Evolutionary conservation across 37 sponge, comb jelly and placozoan species (phyloP).

Genomic region (Bolinopsis microptera): DNA sequence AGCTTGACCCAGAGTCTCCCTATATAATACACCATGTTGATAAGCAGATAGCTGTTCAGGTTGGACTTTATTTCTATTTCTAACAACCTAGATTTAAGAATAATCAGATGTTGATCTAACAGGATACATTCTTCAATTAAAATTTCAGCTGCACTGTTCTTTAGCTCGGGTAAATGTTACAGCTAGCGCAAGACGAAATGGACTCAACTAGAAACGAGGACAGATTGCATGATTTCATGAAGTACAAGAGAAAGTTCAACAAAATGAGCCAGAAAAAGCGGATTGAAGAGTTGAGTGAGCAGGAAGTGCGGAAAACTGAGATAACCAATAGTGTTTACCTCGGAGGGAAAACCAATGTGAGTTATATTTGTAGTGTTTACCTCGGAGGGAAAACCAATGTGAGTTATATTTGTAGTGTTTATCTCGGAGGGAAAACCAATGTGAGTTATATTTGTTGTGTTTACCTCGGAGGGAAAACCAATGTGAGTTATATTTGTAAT

Average conservation of each 20-base stretch:
- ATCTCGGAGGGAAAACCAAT: too few species aligned
- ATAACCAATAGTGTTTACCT: conserved; percentile 34
- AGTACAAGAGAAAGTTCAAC: not conserved
- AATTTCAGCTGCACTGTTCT: too few species aligned
- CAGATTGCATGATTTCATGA: not conserved
- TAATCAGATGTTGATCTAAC: too few species aligned
- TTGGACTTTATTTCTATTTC: not conserved
- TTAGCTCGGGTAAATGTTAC: too few species aligned
- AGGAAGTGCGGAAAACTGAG: not conserved
- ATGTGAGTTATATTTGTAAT: too few species aligned
- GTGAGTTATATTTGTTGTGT: too few species aligned
- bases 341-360: not conserved
- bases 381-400: too few species aligned
- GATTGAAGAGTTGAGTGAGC: not conserved
- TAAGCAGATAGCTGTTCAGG: not conserved
- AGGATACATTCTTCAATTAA: too few species aligned
- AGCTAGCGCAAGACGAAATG: not conserved
- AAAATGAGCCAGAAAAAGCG: conserved; percentile 25
- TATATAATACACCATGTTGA: not conserved
- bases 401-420: too few species aligned
- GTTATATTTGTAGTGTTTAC: too few species aligned
- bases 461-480: too few species aligned
- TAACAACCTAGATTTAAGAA: not conserved
- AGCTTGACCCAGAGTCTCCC: conserved; percentile 31
- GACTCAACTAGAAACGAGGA: not conserved